Evolutionary conservation across 2,113 vertebrate species (phyloP).

Genomic region (Mus spicilegus): DNA sequence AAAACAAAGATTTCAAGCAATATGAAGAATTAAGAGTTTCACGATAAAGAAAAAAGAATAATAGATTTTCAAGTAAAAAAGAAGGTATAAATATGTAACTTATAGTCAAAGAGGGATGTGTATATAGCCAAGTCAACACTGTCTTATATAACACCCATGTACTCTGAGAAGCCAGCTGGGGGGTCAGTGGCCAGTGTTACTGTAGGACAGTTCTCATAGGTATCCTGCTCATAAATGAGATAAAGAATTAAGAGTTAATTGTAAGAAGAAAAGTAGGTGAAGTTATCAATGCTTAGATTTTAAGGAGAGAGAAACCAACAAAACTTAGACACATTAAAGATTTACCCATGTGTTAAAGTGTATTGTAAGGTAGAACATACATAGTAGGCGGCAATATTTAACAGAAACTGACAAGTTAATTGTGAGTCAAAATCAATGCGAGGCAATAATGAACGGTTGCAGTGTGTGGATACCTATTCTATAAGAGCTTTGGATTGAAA

Average conservation of each 20-base stretch:
- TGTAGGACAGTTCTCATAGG: not conserved
- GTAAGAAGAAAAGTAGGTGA: not conserved
- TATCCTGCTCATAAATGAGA: not conserved
- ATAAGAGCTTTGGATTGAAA: not conserved
- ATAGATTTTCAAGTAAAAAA: conserved; percentile 38
- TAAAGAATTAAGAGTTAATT: not conserved
- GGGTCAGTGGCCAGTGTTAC: not conserved
- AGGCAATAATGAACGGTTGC: not conserved
- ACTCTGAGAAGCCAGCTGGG: not conserved
- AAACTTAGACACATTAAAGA: too few relatives aligned
- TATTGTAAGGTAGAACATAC: not conserved
- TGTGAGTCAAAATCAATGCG: not conserved
- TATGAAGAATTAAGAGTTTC: not conserved
- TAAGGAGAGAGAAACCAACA: not conserved
- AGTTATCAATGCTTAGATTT: not conserved
- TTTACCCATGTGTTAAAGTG: not conserved
- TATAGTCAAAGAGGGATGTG: not conserved
- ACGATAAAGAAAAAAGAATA: not conserved
- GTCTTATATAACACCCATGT: not conserved
- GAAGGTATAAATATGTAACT: not conserved
- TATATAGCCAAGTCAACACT: not conserved
- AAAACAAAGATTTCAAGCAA: not conserved
- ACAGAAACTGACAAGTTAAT: conserved; percentile 10
- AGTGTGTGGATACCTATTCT: not conserved
- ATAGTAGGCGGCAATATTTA: not conserved